Evolutionary conservation across 1,140 invertebrate genomes (phyloP).

Genomic region (Atta colombica): DNA sequence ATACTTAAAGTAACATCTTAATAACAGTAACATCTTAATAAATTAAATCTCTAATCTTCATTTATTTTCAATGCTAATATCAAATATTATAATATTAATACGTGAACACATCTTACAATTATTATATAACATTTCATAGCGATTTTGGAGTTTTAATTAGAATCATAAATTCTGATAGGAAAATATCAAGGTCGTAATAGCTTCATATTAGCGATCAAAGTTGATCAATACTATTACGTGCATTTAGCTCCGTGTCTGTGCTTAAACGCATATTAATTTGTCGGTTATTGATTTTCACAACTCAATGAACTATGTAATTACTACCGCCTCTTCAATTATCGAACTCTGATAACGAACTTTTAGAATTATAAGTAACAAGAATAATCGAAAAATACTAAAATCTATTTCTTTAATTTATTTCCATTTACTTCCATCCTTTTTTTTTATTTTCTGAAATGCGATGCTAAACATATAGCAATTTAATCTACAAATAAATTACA

Average conservation of each 20-base stretch:
- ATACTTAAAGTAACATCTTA: neutral
- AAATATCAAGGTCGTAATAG: neutral
- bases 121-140: neutral
- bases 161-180: neutral
- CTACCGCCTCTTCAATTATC: slow-evolving; percentile 4
- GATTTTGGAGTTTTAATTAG: neutral
- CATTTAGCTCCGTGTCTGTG: neutral
- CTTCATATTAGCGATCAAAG: neutral
- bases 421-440: neutral
- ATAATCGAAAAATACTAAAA: neutral
- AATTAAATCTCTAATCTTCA: neutral
- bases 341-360: neutral
- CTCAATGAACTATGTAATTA: slow-evolving; percentile 8
- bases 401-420: neutral
- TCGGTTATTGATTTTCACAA: slow-evolving; percentile 14
- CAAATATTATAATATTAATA: neutral
- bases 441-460: neutral
- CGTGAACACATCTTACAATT: neutral
- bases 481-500: neutral
- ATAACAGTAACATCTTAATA: neutral
- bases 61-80: neutral
- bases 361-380: neutral
- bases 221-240: slow-evolving; percentile 13
- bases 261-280: slow-evolving; percentile 3
- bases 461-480: neutral